Conservation (phyloP, 2,888 invertebrate genomes). For the Oscheius sp. region DNA sequence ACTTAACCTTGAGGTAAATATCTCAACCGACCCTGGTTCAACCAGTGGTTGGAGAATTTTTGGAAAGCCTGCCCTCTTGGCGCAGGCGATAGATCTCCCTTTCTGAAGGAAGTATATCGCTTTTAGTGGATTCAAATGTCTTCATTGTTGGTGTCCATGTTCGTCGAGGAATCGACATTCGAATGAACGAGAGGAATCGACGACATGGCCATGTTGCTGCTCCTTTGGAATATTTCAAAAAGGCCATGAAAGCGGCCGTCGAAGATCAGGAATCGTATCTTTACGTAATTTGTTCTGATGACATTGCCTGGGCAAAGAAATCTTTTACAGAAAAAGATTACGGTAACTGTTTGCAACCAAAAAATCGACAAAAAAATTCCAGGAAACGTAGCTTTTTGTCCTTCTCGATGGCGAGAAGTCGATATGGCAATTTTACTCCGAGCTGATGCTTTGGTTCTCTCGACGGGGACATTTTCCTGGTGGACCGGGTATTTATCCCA, state of each 20-base stretch:
- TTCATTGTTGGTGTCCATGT: conserved; percentile 73
- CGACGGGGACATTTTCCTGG: conserved; percentile 75
- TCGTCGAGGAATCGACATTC: conserved; percentile 74
- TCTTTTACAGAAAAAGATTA: conserved; percentile 25
- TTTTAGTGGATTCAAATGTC: conserved; percentile 46
- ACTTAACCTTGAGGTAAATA: too few relatives aligned
- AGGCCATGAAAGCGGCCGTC: conserved; percentile 56
- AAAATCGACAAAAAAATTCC: not conserved
- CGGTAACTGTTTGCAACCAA: too few relatives aligned
- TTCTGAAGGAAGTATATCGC: too few relatives aligned
- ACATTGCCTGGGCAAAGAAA: conserved; percentile 71
- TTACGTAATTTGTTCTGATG: conserved; percentile 73
- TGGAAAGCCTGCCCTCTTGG: too few relatives aligned
- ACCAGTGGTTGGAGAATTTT: too few relatives aligned
- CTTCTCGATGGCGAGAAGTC: conserved; percentile 65
- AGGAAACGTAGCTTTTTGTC: conserved; percentile 40
- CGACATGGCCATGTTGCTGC: conserved; percentile 72
- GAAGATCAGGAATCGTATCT: conserved; percentile 16
- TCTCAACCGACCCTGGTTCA: too few relatives aligned
- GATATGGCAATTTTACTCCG: conserved; percentile 73
- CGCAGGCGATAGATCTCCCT: too few relatives aligned
- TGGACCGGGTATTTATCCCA: conserved; percentile 74
- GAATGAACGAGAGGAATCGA: conserved; percentile 63
- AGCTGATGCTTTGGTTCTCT: conserved; percentile 73
- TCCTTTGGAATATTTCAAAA: conserved; percentile 71